A percentile compares a stretch with the other conserved stretches of the same genome.
Evolutionary conservation across 1,140 invertebrate genomes (phyloP).

Genomic region (Pseudomyrmex cubaensis): DNA sequence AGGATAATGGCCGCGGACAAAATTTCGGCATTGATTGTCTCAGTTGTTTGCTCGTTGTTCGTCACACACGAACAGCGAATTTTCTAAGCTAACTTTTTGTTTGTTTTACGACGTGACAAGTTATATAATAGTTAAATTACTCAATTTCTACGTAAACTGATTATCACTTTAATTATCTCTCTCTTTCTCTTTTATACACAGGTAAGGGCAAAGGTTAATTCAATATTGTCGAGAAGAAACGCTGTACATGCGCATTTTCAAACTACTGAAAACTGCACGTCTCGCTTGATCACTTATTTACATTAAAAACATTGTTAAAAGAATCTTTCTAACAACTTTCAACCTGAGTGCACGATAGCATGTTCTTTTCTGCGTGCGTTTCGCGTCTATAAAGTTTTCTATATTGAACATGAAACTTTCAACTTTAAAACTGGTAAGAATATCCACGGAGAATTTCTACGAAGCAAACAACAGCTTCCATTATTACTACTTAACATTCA

Average conservation of each 20-base stretch:
- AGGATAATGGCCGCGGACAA: background rate
- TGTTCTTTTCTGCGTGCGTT: background rate
- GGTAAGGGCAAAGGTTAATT: constrained; percentile 39
- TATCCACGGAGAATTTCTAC: background rate
- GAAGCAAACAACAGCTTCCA: constrained; percentile 4
- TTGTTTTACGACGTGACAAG: background rate
- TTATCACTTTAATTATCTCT: constrained; percentile 30
- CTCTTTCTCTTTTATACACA: too few species aligned
- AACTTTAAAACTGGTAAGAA: background rate
- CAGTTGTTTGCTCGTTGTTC: background rate
- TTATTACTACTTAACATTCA: constrained; percentile 3
- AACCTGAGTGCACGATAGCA: background rate
- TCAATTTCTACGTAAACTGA: constrained; percentile 29
- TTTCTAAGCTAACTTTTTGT: constrained; percentile 31
- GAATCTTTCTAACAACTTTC: constrained; percentile 18
- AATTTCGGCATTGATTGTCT: background rate
- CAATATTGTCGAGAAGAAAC: constrained; percentile 17
- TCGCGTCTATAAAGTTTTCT: constrained; percentile 38
- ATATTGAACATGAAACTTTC: constrained; percentile 3
- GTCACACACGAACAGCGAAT: background rate
- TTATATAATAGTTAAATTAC: background rate
- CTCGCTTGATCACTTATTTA: background rate
- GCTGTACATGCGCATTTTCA: background rate
- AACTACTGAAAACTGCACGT: background rate
- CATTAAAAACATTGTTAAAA: too few species aligned